Evolutionary conservation across 2,797 vertebrate species (phyloP).

Genomic region (Clamator glandarius): DNA sequence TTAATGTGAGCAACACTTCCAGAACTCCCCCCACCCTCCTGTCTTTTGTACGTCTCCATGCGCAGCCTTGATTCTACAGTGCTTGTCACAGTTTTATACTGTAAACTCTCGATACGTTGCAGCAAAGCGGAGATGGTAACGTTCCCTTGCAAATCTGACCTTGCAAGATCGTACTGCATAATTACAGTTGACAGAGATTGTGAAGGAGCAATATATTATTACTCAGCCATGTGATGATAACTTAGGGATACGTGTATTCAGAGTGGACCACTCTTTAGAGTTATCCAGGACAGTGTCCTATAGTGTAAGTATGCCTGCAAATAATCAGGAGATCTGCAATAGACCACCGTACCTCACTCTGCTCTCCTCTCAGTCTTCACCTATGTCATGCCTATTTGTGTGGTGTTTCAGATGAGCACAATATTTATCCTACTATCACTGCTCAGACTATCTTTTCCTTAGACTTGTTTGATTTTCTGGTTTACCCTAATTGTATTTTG

Average conservation of each 20-base stretch:
- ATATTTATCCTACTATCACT: neutral
- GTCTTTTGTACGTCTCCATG: neutral
- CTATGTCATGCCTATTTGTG: fast-evolving
- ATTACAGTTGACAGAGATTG: neutral
- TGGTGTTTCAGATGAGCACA: neutral
- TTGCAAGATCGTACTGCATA: neutral
- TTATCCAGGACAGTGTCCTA: neutral
- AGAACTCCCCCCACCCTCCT: neutral
- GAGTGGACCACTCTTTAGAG: neutral
- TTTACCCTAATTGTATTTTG: neutral
- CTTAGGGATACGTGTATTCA: neutral
- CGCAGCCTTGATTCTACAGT: neutral
- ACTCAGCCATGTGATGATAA: neutral
- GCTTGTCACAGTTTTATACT: neutral
- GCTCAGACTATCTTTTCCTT: neutral
- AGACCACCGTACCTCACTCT: neutral
- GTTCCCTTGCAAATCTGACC: neutral
- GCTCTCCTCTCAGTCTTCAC: neutral
- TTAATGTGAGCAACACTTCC: neutral
- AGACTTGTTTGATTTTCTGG: neutral
- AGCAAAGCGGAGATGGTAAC: neutral
- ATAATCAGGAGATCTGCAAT: neutral
- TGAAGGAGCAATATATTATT: neutral
- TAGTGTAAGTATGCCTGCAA: neutral
- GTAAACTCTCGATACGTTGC: neutral